Percentiles rank a stretch among this genome's conserved stretches.
Evolutionary conservation across 2,113 vertebrate genomes (phyloP).

Genomic region (Dascyllus trimaculatus): DNA sequence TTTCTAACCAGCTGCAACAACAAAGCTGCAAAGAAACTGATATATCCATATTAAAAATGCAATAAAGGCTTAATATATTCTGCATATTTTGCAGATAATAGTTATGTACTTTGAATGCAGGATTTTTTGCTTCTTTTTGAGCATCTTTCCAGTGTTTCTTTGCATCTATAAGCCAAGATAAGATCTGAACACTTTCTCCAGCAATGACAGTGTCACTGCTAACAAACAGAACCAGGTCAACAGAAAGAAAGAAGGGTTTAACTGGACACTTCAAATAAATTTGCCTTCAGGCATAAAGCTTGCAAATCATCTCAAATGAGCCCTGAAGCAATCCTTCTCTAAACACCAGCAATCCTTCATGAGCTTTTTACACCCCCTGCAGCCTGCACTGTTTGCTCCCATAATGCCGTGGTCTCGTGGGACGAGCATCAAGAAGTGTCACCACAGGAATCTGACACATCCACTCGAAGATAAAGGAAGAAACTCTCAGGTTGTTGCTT

Average conservation of each 20-base stretch:
- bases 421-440: slow-evolving; percentile 31
- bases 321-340: background rate
- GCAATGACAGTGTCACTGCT: slow-evolving; percentile 4
- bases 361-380: slow-evolving; percentile 8
- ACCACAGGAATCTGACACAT: slow-evolving; percentile 23
- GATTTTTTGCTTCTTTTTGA: background rate
- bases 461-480: slow-evolving; percentile 34
- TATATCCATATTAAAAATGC: too few relatives aligned
- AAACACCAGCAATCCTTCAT: slow-evolving; percentile 23
- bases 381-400: slow-evolving; percentile 35
- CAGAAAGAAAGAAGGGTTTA: background rate
- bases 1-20: background rate
- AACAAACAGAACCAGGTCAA: slow-evolving; percentile 11
- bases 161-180: background rate
- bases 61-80: too few relatives aligned
- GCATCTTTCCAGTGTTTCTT: background rate
- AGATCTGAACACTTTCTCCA: background rate
- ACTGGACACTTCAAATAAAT: slow-evolving; percentile 13
- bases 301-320: slow-evolving; percentile 23
- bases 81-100: background rate
- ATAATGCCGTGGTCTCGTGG: slow-evolving; percentile 21
- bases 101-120: background rate
- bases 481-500: slow-evolving; percentile 26
- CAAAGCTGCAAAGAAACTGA: too few relatives aligned
- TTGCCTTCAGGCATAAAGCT: background rate